Evolutionary conservation across 2,888 invertebrate species (phyloP).

Genomic region (Caenorhabditis doughertyi): DNA sequence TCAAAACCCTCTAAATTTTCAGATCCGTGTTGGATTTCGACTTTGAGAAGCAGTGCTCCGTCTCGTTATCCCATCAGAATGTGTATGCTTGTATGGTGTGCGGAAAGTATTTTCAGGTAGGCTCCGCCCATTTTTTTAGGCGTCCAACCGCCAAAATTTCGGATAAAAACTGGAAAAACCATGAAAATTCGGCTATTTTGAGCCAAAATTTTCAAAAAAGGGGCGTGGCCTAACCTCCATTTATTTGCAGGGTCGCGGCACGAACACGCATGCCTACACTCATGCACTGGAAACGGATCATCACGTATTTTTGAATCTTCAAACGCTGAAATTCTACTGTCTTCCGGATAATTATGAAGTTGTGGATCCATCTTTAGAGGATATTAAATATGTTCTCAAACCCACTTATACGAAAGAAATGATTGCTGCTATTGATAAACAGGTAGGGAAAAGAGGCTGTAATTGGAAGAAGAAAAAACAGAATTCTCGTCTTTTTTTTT

Average conservation of each 20-base stretch:
- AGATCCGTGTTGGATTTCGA: constrained; percentile 96
- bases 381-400: constrained; percentile 97
- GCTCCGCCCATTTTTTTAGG: not conserved
- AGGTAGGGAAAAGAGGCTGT: constrained; percentile 20
- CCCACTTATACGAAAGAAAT: constrained; percentile 93
- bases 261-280: constrained; percentile 98
- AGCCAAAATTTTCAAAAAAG: not conserved
- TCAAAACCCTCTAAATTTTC: constrained; percentile 72
- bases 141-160: not conserved
- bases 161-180: not conserved
- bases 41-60: constrained; percentile 98
- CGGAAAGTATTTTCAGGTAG: constrained; percentile 94
- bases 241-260: constrained; percentile 90
- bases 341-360: constrained; percentile 99
- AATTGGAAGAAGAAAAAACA: not conserved
- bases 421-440: constrained; percentile 89
- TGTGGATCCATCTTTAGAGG: constrained; percentile 95
- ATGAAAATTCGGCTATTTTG: not conserved
- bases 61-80: constrained; percentile 97
- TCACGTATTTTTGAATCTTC: constrained; percentile 95
- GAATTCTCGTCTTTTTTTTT: not conserved
- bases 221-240: not conserved
- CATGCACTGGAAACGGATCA: constrained; percentile 98
- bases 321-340: constrained; percentile 97
- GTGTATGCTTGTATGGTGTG: constrained; percentile 99